These are phyloP conservation scores for Dicranocentrus wangi DNA, from an alignment of 2,888 invertebrate species.

Conservation along the genomic window DNA sequence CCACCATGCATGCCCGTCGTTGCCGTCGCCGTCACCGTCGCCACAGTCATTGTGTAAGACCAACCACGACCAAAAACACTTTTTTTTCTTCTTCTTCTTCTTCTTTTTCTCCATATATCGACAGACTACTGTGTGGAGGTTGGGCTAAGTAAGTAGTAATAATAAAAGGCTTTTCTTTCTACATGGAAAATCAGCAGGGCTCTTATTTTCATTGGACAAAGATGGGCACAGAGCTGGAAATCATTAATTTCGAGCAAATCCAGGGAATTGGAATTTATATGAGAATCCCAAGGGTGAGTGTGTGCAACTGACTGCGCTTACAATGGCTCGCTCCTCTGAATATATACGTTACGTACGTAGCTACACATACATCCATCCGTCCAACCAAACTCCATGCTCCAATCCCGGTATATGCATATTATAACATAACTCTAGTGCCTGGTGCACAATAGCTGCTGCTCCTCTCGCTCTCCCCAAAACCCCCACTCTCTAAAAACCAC, in stretches of 20 bases:
- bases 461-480: not conserved
- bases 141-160: slow-evolving; percentile 49
- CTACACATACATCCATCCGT: not conserved
- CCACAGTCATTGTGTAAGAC: too few species aligned
- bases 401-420: too few species aligned
- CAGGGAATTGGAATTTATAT: slow-evolving; percentile 65
- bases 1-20: too few species aligned
- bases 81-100: too few species aligned
- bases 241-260: slow-evolving; percentile 64
- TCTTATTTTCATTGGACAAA: slow-evolving; percentile 54
- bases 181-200: slow-evolving; percentile 63
- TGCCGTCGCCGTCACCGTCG: too few species aligned
- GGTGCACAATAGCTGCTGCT: not conserved
- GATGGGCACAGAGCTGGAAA: slow-evolving; percentile 58
- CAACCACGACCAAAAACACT: too few species aligned
- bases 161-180: slow-evolving; percentile 65
- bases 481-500: too few species aligned
- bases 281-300: slow-evolving; percentile 62
- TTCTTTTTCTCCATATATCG: too few species aligned
- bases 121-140: too few species aligned
- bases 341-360: too few species aligned
- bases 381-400: not conserved
- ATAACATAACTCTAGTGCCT: too few species aligned
- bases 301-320: slow-evolving; percentile 51
- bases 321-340: slow-evolving; percentile 6